Evolutionary conservation across 2,113 vertebrate genomes (phyloP), one percentile per base, ranked within the genome.

Genomic region (Ageneiosus marmoratus): DNA sequence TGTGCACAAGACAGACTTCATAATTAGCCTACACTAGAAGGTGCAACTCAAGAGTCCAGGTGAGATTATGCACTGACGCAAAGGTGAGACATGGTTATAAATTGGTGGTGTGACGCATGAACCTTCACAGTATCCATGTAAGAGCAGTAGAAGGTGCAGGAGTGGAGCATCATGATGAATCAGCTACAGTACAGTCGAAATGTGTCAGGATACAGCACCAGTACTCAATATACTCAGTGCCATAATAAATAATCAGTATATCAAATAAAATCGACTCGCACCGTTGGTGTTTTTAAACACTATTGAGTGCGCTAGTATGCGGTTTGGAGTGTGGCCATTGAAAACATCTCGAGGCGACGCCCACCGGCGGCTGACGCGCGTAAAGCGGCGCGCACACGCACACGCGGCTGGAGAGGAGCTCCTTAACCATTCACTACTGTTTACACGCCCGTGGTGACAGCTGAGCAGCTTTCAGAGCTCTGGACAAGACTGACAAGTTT

Each of bases 331-430:
- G 77, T 34, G 63, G 63, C 62, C 79, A 80, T 55, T 80, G 79
- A 80, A 69, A 37, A 41, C 48, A 41, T 53, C 58, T 67, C 22
- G 48, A 80, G 79, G 79, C 63, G 50, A 69, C 79, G 79, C 79
- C 79, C 79, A 80, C 79, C 65, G 79, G 32, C 79, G 41, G 48
- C 79, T 69, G 79, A 69, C 62, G 62, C 79, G 63, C 63, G 79
- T 53, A 34, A 67, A 37, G 62, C n/a, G 1, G 60, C 78, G 46
- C 78, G 11, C 41, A 27, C 11, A 46, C 41, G 4, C 69, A 5
- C 24, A 12, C 46, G 48, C 27, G 72, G 1, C 32, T 53, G 50
- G 73, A 22, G 50, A 76, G 29, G 51, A 22, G 50, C 70, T 6
- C 44, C 13, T 44, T 48, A 29, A 73, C n/a, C 70, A 22, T 46